Conservation (phyloP, 2,888 invertebrate species). For the Chymomyza fuscimana region DNA sequence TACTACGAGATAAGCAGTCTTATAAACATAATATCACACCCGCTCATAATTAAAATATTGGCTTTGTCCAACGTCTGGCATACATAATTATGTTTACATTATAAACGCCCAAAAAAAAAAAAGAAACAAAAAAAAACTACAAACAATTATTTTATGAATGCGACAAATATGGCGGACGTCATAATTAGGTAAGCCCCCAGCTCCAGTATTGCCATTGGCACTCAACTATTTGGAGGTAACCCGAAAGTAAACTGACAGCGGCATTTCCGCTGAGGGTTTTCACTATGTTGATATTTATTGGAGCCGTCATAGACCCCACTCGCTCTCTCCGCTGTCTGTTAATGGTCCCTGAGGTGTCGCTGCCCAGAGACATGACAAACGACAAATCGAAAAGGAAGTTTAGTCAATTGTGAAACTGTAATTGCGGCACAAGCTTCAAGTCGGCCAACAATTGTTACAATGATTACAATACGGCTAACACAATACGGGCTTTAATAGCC, state of each 20-base stretch:
- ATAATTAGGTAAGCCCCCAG: slow-evolving; percentile 48
- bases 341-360: slow-evolving; percentile 27
- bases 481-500: slow-evolving; percentile 56
- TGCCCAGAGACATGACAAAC: slow-evolving; percentile 34
- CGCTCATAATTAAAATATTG: slow-evolving; percentile 67
- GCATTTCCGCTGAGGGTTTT: slow-evolving; percentile 47
- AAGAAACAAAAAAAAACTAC: background rate
- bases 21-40: background rate
- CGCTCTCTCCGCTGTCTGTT: background rate
- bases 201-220: background rate
- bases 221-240: background rate
- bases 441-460: slow-evolving; percentile 17
- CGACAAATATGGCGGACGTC: slow-evolving; percentile 49
- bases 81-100: slow-evolving; percentile 42
- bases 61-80: slow-evolving; percentile 37
- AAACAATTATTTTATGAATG: slow-evolving; percentile 48
- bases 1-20: no score
- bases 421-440: slow-evolving; percentile 48
- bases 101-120: background rate
- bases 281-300: background rate
- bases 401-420: slow-evolving; percentile 49
- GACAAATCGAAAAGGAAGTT: slow-evolving; percentile 54
- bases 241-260: slow-evolving; percentile 61
- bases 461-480: slow-evolving; percentile 40
- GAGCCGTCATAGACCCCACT: background rate